A percentile compares a stretch with the other conserved stretches of the same genome.
These are phyloP conservation scores for Ceryle rudis DNA, from an alignment of 2,797 vertebrate species.

Conservation along the genomic window DNA sequence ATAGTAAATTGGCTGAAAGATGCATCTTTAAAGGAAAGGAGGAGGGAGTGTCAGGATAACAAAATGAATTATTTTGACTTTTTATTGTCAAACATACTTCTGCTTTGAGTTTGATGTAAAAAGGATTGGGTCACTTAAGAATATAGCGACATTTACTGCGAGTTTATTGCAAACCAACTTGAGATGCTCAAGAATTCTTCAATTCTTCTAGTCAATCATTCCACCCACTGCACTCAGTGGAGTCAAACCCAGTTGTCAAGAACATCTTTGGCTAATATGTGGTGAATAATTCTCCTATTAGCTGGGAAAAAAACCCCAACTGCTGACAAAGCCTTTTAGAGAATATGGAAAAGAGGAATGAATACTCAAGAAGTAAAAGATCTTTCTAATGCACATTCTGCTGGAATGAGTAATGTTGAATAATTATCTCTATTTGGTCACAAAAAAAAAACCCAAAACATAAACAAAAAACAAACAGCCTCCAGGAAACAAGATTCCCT, in stretches of 20 bases:
- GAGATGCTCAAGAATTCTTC: slow-evolving; percentile 14
- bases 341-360: not conserved
- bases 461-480: slow-evolving; percentile 1
- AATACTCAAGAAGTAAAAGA: not conserved
- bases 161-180: slow-evolving; percentile 8
- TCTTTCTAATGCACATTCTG: not conserved
- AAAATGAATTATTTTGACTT: not conserved
- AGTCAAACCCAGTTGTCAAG: not conserved
- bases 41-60: not conserved
- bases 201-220: not conserved
- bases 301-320: not conserved
- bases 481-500: slow-evolving; percentile 1
- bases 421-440: not conserved
- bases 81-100: slow-evolving; percentile 19
- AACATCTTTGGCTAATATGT: not conserved
- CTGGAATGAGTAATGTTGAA: not conserved
- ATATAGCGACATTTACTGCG: not conserved
- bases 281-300: not conserved
- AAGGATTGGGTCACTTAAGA: not conserved
- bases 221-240: not conserved
- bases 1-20: not conserved
- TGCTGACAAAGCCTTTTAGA: not conserved
- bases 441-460: slow-evolving; percentile 6
- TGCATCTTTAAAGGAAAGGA: not conserved
- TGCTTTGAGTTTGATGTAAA: not conserved